These are phyloP conservation scores for Odontomachus brunneus DNA, from an alignment of 1,140 invertebrate genomes.

Conservation along the genomic window DNA sequence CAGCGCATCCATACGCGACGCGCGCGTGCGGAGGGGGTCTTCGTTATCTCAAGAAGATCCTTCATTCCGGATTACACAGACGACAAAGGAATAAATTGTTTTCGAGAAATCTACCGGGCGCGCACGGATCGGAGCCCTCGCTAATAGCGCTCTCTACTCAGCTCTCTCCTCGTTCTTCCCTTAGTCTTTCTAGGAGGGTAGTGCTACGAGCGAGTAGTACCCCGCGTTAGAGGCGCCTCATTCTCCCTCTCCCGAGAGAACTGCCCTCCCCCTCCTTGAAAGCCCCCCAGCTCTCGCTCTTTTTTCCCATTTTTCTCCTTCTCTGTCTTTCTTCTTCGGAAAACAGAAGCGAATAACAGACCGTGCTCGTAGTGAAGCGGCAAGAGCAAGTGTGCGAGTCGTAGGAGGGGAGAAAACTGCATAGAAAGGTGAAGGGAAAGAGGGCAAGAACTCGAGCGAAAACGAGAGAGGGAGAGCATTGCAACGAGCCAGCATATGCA, in stretches of 20 bases:
- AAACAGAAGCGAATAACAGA: slow-evolving; percentile 71
- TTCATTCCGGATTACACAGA: slow-evolving; percentile 61
- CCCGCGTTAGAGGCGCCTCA: slow-evolving; percentile 34
- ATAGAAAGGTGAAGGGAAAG: slow-evolving; percentile 60
- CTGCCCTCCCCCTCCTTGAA: slow-evolving; percentile 17
- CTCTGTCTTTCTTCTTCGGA: slow-evolving; percentile 31
- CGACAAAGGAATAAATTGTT: slow-evolving; percentile 74
- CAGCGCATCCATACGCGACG: slow-evolving; percentile 26
- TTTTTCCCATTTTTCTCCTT: slow-evolving; percentile 49
- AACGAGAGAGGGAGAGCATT: slow-evolving; percentile 29
- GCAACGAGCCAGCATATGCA: slow-evolving; percentile 64
- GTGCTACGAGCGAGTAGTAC: slow-evolving; percentile 16
- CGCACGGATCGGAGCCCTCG: slow-evolving; percentile 65
- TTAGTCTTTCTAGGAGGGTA: slow-evolving; percentile 47
- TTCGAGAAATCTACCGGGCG: slow-evolving; percentile 59
- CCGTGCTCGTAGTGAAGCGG: slow-evolving; percentile 29
- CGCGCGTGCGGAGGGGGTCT: slow-evolving; percentile 21
- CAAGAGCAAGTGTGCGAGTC: slow-evolving; percentile 44
- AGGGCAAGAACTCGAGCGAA: slow-evolving; percentile 5
- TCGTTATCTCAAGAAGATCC: slow-evolving; percentile 71
- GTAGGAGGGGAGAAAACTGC: slow-evolving; percentile 30
- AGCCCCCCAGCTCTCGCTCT: slow-evolving; percentile 1
- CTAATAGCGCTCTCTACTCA: slow-evolving; percentile 67
- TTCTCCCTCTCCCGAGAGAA: slow-evolving; percentile 18
- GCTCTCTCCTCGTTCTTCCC: slow-evolving; percentile 28